Evolutionary conservation across 37 sponge, comb jelly and placozoan genomes (phyloP).

Genomic region (Cliona cf. orientalis): DNA sequence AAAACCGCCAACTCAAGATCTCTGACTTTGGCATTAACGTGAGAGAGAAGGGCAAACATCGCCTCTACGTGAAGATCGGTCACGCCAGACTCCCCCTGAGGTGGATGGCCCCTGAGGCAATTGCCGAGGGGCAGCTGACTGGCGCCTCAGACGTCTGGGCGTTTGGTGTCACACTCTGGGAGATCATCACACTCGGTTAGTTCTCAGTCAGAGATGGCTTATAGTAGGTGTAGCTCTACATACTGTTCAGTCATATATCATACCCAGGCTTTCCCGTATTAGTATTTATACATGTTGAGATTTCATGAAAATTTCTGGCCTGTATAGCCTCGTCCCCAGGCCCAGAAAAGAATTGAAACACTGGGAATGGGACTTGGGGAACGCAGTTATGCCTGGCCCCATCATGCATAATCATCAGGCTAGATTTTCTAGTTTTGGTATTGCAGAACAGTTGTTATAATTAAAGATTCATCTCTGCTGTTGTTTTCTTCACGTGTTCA

Average conservation of each 20-base stretch:
- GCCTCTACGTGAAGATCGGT: conserved; percentile 35
- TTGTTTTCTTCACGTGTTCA: neutral
- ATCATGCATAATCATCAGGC: neutral
- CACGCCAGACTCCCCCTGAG: conserved; percentile 48
- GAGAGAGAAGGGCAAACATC: neutral
- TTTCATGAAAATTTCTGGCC: too few relatives aligned
- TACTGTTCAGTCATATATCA: too few relatives aligned
- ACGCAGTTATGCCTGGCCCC: too few relatives aligned
- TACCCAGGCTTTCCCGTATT: neutral
- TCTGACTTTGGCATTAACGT: conserved; percentile 68
- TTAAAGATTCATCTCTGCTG: neutral
- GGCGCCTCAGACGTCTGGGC: conserved; percentile 75
- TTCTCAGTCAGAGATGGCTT: neutral
- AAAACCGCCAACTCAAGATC: conserved; percentile 48
- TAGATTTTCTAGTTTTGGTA: neutral
- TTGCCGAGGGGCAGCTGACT: conserved; percentile 37
- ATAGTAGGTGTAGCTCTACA: too few relatives aligned
- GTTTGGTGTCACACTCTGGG: conserved; percentile 74
- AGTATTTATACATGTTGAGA: neutral
- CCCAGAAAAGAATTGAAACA: too few relatives aligned
- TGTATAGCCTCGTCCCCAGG: too few relatives aligned
- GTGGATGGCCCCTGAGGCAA: conserved; percentile 74
- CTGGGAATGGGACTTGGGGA: too few relatives aligned
- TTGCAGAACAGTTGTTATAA: neutral
- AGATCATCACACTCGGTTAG: conserved; percentile 66